A percentile compares a stretch with the other conserved stretches of the same genome.
Evolutionary conservation across 2,113 vertebrate genomes (phyloP).

Genomic region (Strigops habroptila): DNA sequence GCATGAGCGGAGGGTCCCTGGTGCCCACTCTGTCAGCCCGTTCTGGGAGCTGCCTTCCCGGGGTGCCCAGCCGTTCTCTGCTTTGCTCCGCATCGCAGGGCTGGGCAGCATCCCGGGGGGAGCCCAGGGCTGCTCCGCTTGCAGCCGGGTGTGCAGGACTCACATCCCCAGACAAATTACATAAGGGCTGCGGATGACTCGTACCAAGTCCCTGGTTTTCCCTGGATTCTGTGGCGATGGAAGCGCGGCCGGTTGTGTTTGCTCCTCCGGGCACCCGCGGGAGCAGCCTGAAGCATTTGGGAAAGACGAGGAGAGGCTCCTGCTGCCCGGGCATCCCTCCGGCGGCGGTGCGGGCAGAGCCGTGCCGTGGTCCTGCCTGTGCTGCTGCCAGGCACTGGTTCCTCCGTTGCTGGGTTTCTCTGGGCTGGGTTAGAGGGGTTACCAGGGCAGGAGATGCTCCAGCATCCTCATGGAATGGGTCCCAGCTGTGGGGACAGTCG

Average conservation of each 20-base stretch:
- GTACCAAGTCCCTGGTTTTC: background rate
- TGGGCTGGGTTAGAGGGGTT: background rate
- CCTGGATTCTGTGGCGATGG: background rate
- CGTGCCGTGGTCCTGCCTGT: background rate
- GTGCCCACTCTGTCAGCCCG: background rate
- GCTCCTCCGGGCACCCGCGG: background rate
- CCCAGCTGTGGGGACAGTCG: background rate
- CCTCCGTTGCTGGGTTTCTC: background rate
- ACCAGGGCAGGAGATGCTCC: background rate
- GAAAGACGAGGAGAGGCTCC: background rate
- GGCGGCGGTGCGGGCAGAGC: background rate
- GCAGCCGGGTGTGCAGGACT: background rate
- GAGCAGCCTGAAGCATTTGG: background rate
- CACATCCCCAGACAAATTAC: background rate
- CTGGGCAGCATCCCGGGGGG: background rate
- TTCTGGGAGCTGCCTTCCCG: background rate
- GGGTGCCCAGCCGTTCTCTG: background rate
- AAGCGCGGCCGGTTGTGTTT: background rate
- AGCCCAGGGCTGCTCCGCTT: background rate
- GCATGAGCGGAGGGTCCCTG: background rate
- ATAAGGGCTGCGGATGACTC: background rate
- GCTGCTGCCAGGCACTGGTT: background rate
- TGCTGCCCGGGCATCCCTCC: accelerated
- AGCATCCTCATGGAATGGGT: accelerated
- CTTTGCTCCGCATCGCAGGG: background rate